Evolutionary conservation across 30 jellyfish, hydroid and myxozoan species (phyloP).

Genomic region (Pseudorhiza aurosa): DNA sequence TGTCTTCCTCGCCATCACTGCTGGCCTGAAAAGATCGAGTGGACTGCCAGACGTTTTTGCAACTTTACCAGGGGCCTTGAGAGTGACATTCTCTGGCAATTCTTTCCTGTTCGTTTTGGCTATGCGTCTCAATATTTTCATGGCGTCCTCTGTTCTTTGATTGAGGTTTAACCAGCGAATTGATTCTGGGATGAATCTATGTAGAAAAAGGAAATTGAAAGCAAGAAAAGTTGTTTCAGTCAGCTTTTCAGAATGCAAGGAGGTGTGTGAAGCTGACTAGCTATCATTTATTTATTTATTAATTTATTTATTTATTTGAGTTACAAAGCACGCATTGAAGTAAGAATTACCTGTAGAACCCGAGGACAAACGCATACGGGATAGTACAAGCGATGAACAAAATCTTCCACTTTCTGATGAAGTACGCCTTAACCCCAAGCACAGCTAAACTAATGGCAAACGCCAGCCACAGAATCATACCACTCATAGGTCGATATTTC

Average conservation of each 20-base stretch:
- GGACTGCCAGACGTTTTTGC: conserved; percentile 13
- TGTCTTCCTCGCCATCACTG: conserved; percentile 18
- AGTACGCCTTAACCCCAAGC: conserved; percentile 57
- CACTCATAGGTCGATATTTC: not conserved
- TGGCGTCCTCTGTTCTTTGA: conserved; percentile 61
- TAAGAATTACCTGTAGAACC: conserved; percentile 47
- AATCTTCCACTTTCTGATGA: conserved; percentile 77
- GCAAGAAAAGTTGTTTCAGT: no score
- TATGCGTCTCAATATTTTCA: conserved; percentile 13
- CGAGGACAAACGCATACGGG: conserved; percentile 68
- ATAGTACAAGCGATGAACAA: conserved; percentile 71
- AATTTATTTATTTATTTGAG: no score
- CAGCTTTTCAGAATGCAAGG: no score
- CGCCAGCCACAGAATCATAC: not conserved
- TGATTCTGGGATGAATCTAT: conserved; percentile 62
- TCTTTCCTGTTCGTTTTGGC: conserved; percentile 29
- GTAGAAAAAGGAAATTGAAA: no score
- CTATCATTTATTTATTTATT: no score
- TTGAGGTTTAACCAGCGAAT: conserved; percentile 62
- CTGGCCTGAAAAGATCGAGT: conserved; percentile 23
- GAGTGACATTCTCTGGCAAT: conserved; percentile 9
- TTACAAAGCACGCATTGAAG: no score
- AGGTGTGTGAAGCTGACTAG: no score
- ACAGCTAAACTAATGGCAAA: not conserved
- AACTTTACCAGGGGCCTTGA: not conserved